phyloP scores from a whole-genome alignment of 2,797 vertebrate species.

The Gobio occitaniae region DNA sequence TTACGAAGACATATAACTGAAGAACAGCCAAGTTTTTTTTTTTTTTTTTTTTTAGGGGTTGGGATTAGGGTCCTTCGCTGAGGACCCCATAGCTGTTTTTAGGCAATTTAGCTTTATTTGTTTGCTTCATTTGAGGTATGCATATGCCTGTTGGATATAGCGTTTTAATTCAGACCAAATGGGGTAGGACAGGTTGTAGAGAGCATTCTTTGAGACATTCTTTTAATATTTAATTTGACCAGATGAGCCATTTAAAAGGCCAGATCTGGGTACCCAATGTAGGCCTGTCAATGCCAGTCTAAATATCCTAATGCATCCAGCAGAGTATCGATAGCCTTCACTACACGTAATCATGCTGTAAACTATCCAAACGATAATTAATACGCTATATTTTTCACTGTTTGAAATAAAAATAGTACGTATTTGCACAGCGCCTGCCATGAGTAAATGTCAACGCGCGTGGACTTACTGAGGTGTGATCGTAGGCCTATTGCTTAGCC shows the following conservation, averaged over 20 bases:
- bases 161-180: background rate
- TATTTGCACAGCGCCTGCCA: background rate
- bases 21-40: background rate
- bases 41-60: background rate
- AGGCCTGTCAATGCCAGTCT: conserved; percentile 2
- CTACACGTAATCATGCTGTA: background rate
- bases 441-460: background rate
- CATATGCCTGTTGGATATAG: background rate
- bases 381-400: background rate
- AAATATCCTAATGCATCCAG: background rate
- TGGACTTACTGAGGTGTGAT: background rate
- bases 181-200: background rate
- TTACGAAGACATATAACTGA: background rate
- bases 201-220: background rate
- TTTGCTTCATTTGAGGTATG: background rate
- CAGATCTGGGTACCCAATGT: background rate
- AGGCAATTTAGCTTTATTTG: background rate
- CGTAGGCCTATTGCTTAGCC: background rate
- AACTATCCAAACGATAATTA: background rate
- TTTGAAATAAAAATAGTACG: background rate
- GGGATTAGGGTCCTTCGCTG: too few relatives aligned
- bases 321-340: background rate
- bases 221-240: background rate
- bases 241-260: background rate
- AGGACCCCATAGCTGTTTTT: background rate